Evolutionary conservation across 2,797 vertebrate species (phyloP), one percentile per base, ranked within the genome.

Genomic region (Melanotaenia nigrans): DNA sequence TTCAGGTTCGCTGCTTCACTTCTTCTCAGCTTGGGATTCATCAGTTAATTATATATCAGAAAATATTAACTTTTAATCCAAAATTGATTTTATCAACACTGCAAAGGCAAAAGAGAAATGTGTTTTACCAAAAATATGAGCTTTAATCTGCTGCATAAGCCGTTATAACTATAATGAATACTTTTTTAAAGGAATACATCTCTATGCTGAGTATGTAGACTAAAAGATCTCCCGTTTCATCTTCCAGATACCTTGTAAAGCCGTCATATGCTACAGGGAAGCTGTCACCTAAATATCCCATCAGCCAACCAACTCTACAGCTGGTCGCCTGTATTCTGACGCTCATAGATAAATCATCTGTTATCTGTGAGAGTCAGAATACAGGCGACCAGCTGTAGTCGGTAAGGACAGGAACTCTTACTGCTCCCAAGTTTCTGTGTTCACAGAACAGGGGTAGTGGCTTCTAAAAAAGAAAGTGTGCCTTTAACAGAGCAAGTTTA

Each of bases 201-300:
- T 25, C 24, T 25, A 25, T 42, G 16, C 18, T 10, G 14, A 18
- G 40, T 18, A 45, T 18, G 14, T 4, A 16, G 4, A 4, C 14
- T 24, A 3, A 47, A 10, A 11, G 1, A 64, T 30, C 22, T 18
- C 6, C n/a, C 3, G 40, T 58, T 42, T 65, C 6, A 20, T 36
- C 32, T 16, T 71, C 0, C 88, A 96, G 96, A 85, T 96, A 95
- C 77, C 92, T 81, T 10, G 92, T 95, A 82, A 94, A 92, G 68
- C 83, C 79, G 28, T 77, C 89, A 3, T 66, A 78, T n/a, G 71
- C 87, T 1, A 85, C 92, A 66, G 85, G 87, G 77, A 95, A 90
- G 77, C 90, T 96, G 53, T 91, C 92, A 0, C 64, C 84, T 64
- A 87, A 85, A 11, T 95, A 94, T 56, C 94, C 93, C 5, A 95